phyloP scores from a whole-genome alignment of 2,113 vertebrate species.

The Heterotilapia buettikoferi region DNA sequence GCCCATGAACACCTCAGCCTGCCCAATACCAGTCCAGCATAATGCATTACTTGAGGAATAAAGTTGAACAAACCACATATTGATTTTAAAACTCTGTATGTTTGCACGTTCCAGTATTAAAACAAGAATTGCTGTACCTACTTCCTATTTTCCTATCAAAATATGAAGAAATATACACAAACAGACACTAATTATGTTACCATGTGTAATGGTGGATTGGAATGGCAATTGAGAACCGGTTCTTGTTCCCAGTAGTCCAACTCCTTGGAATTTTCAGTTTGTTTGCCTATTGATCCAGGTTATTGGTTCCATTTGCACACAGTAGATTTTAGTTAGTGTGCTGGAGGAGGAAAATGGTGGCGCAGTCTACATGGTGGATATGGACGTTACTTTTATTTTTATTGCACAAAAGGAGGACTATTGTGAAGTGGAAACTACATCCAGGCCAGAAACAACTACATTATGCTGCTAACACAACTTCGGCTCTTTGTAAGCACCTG shows the following conservation, averaged over 20 bases:
- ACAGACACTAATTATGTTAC: background rate
- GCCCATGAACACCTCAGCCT: background rate
- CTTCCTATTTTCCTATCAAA: background rate
- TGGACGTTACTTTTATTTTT: accelerated
- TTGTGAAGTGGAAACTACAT: background rate
- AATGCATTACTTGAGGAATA: background rate
- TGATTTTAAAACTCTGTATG: background rate
- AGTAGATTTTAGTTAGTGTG: background rate
- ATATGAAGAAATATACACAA: background rate
- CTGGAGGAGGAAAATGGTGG: accelerated
- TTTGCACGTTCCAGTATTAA: background rate
- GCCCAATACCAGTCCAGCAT: background rate
- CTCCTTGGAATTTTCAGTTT: background rate
- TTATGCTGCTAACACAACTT: background rate
- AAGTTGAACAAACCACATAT: background rate
- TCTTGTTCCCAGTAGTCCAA: background rate
- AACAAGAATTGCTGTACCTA: background rate
- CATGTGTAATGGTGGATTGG: accelerated
- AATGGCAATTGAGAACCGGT: background rate
- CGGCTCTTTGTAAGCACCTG: background rate
- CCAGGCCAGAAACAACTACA: background rate
- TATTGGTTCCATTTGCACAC: background rate
- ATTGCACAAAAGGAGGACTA: background rate
- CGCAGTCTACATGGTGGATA: accelerated
- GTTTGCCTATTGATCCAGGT: accelerated